A percentile compares a stretch with the other conserved stretches of the same genome.
Evolutionary conservation across 2,797 vertebrate species (phyloP).

Genomic region (Numenius phaeopus): DNA sequence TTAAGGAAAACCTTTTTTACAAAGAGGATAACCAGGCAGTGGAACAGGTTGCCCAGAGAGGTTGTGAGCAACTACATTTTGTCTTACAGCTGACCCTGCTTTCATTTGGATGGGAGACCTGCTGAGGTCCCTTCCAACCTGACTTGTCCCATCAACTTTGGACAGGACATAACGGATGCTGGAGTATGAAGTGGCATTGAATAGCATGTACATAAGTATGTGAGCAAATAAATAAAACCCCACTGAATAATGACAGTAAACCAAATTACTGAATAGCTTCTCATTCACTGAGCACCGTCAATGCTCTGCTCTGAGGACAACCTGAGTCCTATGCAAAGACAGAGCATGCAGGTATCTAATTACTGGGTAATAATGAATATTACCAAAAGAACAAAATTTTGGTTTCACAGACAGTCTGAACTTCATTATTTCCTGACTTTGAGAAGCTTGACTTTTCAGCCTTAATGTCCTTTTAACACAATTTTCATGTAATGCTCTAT

Average conservation of each 20-base stretch:
- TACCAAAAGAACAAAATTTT: not conserved
- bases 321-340: not conserved
- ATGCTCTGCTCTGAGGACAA: not conserved
- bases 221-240: not conserved
- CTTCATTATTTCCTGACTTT: not conserved
- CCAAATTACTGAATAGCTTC: not conserved
- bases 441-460: not conserved
- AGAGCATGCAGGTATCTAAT: not conserved
- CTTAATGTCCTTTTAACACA: slow-evolving; percentile 15
- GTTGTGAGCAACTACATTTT: not conserved
- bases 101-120: not conserved
- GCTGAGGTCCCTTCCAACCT: not conserved
- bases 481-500: not conserved
- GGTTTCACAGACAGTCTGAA: not conserved
- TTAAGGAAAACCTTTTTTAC: not conserved
- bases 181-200: not conserved
- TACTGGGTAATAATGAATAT: not conserved
- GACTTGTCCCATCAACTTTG: not conserved
- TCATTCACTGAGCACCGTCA: not conserved
- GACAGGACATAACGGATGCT: not conserved
- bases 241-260: not conserved
- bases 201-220: not conserved
- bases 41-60: not conserved
- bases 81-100: not conserved
- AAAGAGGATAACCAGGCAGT: not conserved